Evolutionary conservation across 2,797 vertebrate genomes (phyloP).

Genomic region (Benthosema pterotum): DNA sequence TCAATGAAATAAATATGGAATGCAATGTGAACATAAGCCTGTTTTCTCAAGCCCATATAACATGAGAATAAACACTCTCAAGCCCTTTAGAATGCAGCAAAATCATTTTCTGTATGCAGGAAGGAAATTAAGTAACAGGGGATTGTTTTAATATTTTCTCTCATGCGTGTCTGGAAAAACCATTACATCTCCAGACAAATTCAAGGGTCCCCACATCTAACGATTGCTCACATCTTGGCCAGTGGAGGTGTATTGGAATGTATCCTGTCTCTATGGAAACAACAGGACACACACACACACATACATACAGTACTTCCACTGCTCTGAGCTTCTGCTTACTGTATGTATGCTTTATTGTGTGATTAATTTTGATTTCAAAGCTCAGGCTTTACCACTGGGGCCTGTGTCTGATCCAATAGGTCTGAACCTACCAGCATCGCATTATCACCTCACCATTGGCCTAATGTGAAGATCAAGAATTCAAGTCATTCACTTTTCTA

Average conservation of each 20-base stretch:
- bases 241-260: constrained; percentile 20
- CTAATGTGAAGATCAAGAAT: too few species aligned
- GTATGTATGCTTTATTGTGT: not conserved
- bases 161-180: constrained; percentile 32
- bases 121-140: constrained; percentile 40
- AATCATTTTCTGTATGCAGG: constrained; percentile 49
- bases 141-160: constrained; percentile 57
- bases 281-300: constrained; percentile 1
- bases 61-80: not conserved
- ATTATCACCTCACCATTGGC: too few species aligned
- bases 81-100: constrained; percentile 12
- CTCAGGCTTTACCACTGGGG: constrained; percentile 8
- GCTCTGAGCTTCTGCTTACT: not conserved
- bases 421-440: too few species aligned
- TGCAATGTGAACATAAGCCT: too few species aligned
- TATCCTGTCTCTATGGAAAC: constrained; percentile 31
- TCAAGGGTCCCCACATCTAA: constrained; percentile 26
- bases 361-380: not conserved
- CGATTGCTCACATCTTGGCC: constrained; percentile 39
- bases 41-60: too few species aligned
- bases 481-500: not conserved
- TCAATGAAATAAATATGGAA: too few species aligned
- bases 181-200: constrained; percentile 34
- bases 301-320: too few species aligned
- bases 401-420: constrained; percentile 6